Conservation (phyloP, 2,113 vertebrate species). For the Rostratula benghalensis region DNA sequence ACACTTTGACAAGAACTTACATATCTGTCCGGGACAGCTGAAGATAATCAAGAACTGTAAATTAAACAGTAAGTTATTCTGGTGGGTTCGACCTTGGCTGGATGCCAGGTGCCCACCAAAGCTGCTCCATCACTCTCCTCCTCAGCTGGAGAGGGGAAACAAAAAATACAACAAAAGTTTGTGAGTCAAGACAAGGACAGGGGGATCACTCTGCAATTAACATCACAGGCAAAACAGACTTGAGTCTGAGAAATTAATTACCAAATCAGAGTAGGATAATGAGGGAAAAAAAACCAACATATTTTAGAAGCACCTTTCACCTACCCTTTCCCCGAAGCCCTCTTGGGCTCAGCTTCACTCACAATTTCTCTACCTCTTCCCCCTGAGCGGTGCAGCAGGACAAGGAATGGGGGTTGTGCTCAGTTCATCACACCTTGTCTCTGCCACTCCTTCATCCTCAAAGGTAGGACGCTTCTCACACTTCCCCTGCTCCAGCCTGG, state of each 20-base stretch:
- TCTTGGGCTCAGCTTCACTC: neutral
- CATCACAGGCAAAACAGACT: neutral
- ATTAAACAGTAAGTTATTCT: neutral
- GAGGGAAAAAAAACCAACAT: neutral
- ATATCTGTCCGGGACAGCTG: neutral
- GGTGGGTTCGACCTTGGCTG: neutral
- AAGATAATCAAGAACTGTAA: neutral
- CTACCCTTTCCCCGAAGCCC: neutral
- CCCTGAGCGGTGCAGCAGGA: rapidly evolving
- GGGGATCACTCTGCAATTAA: neutral
- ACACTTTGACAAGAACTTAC: neutral
- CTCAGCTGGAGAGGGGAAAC: neutral
- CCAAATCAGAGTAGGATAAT: neutral
- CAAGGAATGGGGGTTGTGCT: neutral
- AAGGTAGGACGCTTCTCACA: neutral
- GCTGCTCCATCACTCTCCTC: neutral
- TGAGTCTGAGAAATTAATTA: neutral
- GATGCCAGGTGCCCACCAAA: neutral
- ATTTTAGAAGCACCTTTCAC: neutral
- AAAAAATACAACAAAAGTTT: neutral
- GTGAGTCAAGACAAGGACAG: neutral
- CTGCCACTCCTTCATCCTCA: neutral
- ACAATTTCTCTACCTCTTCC: neutral
- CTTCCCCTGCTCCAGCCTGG: neutral
- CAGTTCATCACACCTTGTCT: neutral